Evolutionary conservation across 2,113 vertebrate species (phyloP).

Genomic region (Camelus bactrianus): DNA sequence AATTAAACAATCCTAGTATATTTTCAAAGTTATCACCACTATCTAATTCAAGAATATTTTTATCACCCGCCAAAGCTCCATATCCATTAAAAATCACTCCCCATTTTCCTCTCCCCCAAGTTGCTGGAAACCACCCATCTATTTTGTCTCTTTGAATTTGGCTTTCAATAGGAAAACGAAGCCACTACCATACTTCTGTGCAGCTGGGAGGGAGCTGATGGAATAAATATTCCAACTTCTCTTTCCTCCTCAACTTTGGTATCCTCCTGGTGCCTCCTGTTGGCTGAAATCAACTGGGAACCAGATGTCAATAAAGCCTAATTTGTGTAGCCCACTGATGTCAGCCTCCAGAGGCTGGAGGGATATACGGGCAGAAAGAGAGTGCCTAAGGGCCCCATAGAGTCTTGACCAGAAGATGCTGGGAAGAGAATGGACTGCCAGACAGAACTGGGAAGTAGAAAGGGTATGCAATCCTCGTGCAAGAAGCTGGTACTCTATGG

Average conservation of each 20-base stretch:
- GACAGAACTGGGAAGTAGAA: not conserved
- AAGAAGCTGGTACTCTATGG: not conserved
- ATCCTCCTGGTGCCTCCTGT: not conserved
- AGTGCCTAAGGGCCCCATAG: not conserved
- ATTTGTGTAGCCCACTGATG: not conserved
- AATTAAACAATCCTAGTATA: not conserved
- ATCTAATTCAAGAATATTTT: slow-evolving; percentile 10
- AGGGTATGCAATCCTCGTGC: not conserved
- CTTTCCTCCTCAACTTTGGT: not conserved
- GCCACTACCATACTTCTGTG: slow-evolving; percentile 17
- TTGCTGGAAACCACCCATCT: not conserved
- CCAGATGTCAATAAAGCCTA: not conserved
- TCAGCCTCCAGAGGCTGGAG: slow-evolving; percentile 5
- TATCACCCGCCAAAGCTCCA: not conserved
- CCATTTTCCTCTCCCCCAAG: not conserved
- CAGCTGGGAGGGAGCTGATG: not conserved
- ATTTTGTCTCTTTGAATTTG: not conserved
- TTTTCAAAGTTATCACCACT: not conserved
- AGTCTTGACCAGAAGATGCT: not conserved
- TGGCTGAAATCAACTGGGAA: slow-evolving; percentile 23
- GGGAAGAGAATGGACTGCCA: not conserved
- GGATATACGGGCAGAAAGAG: not conserved
- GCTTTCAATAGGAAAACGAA: slow-evolving; percentile 43
- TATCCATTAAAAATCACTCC: slow-evolving; percentile 36
- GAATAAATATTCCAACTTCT: slow-evolving; percentile 38